Evolutionary conservation across 1,140 invertebrate genomes (phyloP).

Genomic region (Hyphantria cunea): DNA sequence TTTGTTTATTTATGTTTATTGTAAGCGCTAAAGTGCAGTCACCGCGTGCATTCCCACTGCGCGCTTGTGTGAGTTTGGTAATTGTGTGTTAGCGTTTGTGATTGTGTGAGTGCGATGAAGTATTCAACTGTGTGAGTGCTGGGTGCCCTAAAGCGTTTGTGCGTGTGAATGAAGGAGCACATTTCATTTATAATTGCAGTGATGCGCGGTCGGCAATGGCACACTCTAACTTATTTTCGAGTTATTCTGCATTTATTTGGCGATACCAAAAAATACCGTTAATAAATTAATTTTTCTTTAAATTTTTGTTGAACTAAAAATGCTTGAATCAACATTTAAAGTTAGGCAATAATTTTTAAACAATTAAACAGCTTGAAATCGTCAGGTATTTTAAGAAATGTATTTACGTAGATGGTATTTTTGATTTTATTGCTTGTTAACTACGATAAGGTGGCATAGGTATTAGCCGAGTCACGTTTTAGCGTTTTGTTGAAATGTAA

Average conservation of each 20-base stretch:
- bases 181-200: constrained; percentile 81
- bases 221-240: constrained; percentile 58
- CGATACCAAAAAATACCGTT: constrained; percentile 21
- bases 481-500: constrained; percentile 76
- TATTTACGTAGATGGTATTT: constrained; percentile 55
- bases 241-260: constrained; percentile 51
- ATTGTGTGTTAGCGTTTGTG: constrained; percentile 47
- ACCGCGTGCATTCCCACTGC: constrained; percentile 78
- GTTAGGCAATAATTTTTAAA: neutral
- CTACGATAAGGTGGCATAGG: constrained; percentile 68
- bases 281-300: constrained; percentile 2
- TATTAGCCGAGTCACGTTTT: constrained; percentile 71
- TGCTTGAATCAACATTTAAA: neutral
- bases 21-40: constrained; percentile 79
- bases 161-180: constrained; percentile 79
- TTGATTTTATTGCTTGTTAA: constrained; percentile 73
- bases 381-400: constrained; percentile 16
- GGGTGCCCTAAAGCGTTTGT: constrained; percentile 72
- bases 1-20: constrained; percentile 81
- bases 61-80: constrained; percentile 55
- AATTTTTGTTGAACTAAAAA: neutral
- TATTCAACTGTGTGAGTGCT: constrained; percentile 56
- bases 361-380: constrained; percentile 1
- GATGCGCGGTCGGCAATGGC: constrained; percentile 72
- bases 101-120: constrained; percentile 54